Evolutionary conservation across 2,113 vertebrate species (phyloP), one percentile per base, ranked within the genome.

Genomic region (Zingel zingel): DNA sequence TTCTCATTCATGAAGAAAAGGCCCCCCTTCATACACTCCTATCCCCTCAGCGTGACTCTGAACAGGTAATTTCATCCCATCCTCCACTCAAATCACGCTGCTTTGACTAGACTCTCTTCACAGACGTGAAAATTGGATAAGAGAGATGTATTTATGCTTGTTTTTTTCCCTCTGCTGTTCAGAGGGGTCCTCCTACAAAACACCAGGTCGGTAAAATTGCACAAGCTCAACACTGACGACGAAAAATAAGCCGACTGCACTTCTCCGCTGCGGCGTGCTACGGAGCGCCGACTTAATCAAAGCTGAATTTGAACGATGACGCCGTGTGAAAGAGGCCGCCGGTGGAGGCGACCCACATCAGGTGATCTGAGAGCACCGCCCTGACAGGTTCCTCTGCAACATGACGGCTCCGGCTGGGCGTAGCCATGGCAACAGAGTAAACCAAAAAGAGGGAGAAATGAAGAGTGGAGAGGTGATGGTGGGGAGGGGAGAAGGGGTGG

Each of bases 341-440:
- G 3, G 83, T 27, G 70, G 83, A 88, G 82, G 80, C 82, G 89
- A 90, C 91, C 91, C 53, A 59, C 89, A 62, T 92, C 90, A 94
- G 93, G 91, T 94, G 92, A 95, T 94, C 91, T 83, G 90, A 93
- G 89, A 87, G 76, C 53, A 61, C 82, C 81, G 21, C 89, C 82
- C 90, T 91, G 90, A 91, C 93, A 93, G 93, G 91, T 84, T 86
- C 80, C 81, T 77, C 85, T 6, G 23, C 64, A 27, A 76, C 68
- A 30, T 88, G 83, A 91, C 58, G 76, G 92, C 91, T 91, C 93
- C 23, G 81, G 89, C 89, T 91, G 82, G 81, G 90, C 76, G 92
- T 94, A 92, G 89, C 92, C 92, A 95, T 95, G 91, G 92, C 89
- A 92, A 95, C 94, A 87, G 91, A 85, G 86, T 92, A 94, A 94